phyloP scores from a whole-genome alignment of 2,797 vertebrate species.

The Periophthalmus magnuspinnatus region DNA sequence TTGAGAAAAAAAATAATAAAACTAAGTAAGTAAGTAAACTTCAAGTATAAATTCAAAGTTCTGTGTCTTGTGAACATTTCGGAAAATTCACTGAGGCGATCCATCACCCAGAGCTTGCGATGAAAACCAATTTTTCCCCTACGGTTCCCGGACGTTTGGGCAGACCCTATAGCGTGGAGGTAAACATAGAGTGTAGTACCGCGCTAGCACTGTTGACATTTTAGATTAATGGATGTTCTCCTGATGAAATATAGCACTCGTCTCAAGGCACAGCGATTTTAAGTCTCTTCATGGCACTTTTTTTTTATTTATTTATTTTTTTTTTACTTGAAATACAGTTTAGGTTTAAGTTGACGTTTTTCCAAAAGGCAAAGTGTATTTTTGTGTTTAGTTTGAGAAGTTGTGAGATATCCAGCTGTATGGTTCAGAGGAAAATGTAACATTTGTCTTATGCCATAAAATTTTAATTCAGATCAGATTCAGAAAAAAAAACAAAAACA shows the following conservation, averaged over 20 bases:
- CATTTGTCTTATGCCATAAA: too few relatives aligned
- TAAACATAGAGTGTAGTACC: slow-evolving; percentile 1
- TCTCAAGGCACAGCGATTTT: neutral
- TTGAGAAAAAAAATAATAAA: neutral
- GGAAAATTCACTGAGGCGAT: slow-evolving; percentile 1
- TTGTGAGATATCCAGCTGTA: neutral
- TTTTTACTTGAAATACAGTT: neutral
- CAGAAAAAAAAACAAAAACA: too few relatives aligned
- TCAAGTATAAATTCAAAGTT: slow-evolving; percentile 1
- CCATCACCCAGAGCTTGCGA: neutral
- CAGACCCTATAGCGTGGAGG: slow-evolving; percentile 7
- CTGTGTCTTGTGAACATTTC: neutral
- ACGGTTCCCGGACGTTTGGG: neutral
- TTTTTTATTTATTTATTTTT: too few relatives aligned
- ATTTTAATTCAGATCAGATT: too few relatives aligned
- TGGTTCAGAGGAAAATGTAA: neutral
- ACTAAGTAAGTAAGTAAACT: neutral
- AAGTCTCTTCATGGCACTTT: neutral
- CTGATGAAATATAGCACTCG: slow-evolving; percentile 11
- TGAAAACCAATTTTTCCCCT: slow-evolving; percentile 4
- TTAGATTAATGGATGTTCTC: slow-evolving; percentile 11
- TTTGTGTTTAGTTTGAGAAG: slow-evolving; percentile 8
- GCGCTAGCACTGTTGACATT: neutral
- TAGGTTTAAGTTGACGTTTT: neutral
- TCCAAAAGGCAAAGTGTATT: neutral